Evolutionary conservation across 2,797 vertebrate genomes (phyloP).

Genomic region (Eidolon dupreanum): DNA sequence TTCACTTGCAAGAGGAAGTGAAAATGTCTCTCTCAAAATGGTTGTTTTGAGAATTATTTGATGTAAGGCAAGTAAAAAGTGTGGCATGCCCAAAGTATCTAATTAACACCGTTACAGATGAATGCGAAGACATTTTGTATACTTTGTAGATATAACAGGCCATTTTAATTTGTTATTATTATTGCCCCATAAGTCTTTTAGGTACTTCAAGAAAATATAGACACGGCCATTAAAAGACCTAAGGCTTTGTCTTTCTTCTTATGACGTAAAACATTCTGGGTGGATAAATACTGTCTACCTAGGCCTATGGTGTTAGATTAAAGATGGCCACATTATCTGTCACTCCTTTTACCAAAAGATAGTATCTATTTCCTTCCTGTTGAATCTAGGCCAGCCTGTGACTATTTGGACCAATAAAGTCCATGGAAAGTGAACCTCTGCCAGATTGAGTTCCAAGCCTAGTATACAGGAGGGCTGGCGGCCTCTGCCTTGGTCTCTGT

Average conservation of each 20-base stretch:
- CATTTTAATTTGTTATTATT: not conserved
- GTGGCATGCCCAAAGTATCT: not conserved
- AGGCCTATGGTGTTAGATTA: not conserved
- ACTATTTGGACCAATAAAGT: not conserved
- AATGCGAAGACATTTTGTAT: not conserved
- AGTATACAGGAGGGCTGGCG: not conserved
- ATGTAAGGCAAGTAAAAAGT: not conserved
- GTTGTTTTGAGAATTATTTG: not conserved
- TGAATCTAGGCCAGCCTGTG: not conserved
- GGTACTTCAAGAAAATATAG: not conserved
- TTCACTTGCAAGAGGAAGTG: not conserved
- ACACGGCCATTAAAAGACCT: not conserved
- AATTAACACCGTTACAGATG: not conserved
- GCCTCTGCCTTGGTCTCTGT: not conserved
- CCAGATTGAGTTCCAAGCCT: not conserved
- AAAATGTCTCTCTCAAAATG: not conserved
- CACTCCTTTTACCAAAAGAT: not conserved
- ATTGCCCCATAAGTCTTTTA: not conserved
- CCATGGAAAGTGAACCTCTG: rapidly evolving
- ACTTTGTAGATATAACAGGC: not conserved
- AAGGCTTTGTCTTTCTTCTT: not conserved
- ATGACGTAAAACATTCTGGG: not conserved
- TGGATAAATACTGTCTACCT: not conserved
- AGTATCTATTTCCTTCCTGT: not conserved
- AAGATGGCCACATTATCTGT: not conserved